Percentiles rank a stretch among this genome's conserved stretches.
These are phyloP conservation scores for Periophthalmodon schlosseri DNA, from an alignment of 2,113 vertebrate genomes.

Conservation along the genomic window DNA sequence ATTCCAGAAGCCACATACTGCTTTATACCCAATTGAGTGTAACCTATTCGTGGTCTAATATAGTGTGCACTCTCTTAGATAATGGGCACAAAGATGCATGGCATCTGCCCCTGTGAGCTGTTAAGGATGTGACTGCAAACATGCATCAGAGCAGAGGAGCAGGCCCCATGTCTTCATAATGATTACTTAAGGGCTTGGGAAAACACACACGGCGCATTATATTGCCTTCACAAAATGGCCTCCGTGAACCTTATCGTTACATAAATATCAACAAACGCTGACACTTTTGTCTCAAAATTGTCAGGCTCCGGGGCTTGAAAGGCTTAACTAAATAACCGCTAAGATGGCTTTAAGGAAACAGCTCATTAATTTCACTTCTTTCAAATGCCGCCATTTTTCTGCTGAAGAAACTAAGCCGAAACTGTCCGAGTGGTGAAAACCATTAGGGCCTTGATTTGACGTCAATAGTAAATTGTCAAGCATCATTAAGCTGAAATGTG, in stretches of 20 bases:
- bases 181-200: background rate
- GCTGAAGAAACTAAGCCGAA: background rate
- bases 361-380: slow-evolving; percentile 2
- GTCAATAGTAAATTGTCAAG: slow-evolving; percentile 21
- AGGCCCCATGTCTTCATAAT: background rate
- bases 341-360: background rate
- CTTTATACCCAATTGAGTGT: background rate
- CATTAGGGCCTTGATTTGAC: slow-evolving; percentile 16
- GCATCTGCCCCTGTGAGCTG: slow-evolving; percentile 9
- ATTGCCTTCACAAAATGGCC: slow-evolving; percentile 8
- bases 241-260: background rate
- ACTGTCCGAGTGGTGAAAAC: slow-evolving; percentile 3
- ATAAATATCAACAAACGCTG: slow-evolving; percentile 5
- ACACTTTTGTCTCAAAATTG: slow-evolving; percentile 7
- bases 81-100: slow-evolving; percentile 27
- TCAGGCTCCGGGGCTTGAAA: background rate
- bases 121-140: slow-evolving; percentile 20
- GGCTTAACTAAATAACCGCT: background rate
- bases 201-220: background rate
- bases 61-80: slow-evolving; percentile 19
- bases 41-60: background rate
- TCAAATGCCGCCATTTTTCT: background rate
- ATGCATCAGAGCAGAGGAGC: slow-evolving; percentile 9
- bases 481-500: slow-evolving; percentile 34
- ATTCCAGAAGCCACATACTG: background rate